These are phyloP conservation scores for Zaprionus africanus DNA, from an alignment of 1,140 invertebrate species.

Conservation along the genomic window DNA sequence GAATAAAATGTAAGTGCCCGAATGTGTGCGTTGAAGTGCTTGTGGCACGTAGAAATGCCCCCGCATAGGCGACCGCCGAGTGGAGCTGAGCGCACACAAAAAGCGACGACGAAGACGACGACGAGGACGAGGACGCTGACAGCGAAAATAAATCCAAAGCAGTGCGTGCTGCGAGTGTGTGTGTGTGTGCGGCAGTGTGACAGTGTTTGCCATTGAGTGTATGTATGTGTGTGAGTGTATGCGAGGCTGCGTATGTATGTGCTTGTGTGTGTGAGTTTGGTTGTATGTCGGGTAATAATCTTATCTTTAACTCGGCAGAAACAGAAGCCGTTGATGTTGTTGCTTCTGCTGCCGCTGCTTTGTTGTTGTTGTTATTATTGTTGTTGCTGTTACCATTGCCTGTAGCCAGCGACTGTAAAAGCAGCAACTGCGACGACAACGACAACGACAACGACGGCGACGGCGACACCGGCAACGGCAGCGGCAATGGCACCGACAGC, in stretches of 20 bases:
- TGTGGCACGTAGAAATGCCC: slow-evolving; percentile 35
- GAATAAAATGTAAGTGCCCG: slow-evolving; percentile 53
- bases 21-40: slow-evolving; percentile 34
- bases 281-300: slow-evolving; percentile 68
- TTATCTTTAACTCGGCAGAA: slow-evolving; percentile 81
- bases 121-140: slow-evolving; percentile 47
- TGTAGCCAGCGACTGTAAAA: slow-evolving; percentile 71
- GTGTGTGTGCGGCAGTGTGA: slow-evolving; percentile 4
- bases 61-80: slow-evolving; percentile 66
- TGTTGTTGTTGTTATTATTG: slow-evolving; percentile 25
- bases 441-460: slow-evolving; percentile 13
- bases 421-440: slow-evolving; percentile 40
- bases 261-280: slow-evolving; percentile 20
- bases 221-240: slow-evolving; percentile 7
- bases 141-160: slow-evolving; percentile 69
- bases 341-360: slow-evolving; percentile 32
- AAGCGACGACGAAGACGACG: slow-evolving; percentile 49
- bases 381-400: slow-evolving; percentile 39
- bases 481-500: slow-evolving; percentile 19
- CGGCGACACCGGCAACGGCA: slow-evolving; percentile 22
- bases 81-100: slow-evolving; percentile 37
- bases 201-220: slow-evolving; percentile 11
- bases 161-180: slow-evolving; percentile 2
- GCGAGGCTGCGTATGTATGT: slow-evolving; percentile 14
- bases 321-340: slow-evolving; percentile 70